Conservation (phyloP, 2,113 vertebrate genomes). For the Galbula dea region DNA sequence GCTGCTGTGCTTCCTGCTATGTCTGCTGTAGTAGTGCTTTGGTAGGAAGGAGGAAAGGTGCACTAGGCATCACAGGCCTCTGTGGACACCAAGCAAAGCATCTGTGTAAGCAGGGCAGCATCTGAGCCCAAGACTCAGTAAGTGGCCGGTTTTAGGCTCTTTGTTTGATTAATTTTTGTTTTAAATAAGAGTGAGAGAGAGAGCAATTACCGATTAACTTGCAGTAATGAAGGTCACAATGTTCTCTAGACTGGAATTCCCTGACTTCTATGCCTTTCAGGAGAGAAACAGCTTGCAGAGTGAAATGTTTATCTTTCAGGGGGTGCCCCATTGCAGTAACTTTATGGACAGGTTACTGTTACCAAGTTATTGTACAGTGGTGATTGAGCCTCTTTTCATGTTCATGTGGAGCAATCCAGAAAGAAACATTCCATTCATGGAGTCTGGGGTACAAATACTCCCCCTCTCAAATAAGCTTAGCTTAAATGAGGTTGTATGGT, state of each 20-base stretch:
- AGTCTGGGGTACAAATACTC: neutral
- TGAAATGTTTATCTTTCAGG: neutral
- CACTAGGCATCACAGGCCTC: fast-evolving
- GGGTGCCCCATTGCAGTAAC: neutral
- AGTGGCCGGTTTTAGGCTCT: neutral
- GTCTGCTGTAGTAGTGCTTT: neutral
- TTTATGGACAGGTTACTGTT: fast-evolving
- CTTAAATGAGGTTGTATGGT: neutral
- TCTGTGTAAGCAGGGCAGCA: neutral
- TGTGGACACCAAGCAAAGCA: neutral
- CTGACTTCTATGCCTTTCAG: neutral
- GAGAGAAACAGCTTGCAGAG: neutral
- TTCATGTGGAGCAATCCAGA: neutral
- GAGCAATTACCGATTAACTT: neutral
- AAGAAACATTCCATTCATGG: neutral
- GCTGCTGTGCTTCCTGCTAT: neutral
- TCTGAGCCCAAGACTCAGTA: neutral
- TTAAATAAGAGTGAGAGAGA: neutral
- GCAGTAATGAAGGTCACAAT: neutral
- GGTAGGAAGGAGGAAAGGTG: neutral
- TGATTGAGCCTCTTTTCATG: neutral
- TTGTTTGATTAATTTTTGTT: too few relatives aligned
- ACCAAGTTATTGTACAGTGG: neutral
- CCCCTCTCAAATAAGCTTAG: neutral
- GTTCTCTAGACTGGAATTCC: neutral